phyloP scores from a whole-genome alignment of 2,888 invertebrate genomes.

The Volucella bombylans region DNA sequence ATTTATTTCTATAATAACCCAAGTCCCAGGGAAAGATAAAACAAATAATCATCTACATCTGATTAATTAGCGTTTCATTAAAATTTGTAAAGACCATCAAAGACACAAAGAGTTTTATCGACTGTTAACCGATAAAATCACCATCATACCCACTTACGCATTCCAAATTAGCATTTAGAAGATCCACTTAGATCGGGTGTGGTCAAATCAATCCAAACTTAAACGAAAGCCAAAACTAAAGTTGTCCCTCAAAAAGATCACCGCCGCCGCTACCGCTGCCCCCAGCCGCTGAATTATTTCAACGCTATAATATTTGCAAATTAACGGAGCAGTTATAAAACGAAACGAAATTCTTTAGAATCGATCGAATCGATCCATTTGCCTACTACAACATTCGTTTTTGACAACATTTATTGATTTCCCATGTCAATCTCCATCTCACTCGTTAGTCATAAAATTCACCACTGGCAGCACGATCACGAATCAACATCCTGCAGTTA shows the following conservation, averaged over 20 bases:
- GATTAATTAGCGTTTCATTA: too few species aligned
- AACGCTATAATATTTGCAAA: conserved; percentile 10
- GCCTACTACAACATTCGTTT: conserved; percentile 8
- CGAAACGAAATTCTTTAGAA: conserved; percentile 18
- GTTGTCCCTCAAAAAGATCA: conserved; percentile 8
- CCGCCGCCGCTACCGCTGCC: background rate
- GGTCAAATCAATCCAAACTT: conserved; percentile 30
- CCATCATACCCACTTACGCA: conserved; percentile 1
- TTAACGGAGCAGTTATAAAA: conserved; percentile 26
- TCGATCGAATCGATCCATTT: background rate
- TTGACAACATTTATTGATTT: conserved; percentile 62
- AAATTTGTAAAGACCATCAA: too few species aligned
- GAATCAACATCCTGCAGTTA: conserved; percentile 61
- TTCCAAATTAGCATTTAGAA: conserved; percentile 30
- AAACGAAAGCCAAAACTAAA: background rate
- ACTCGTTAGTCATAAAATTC: conserved; percentile 54
- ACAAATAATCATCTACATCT: too few species aligned
- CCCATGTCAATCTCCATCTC: conserved; percentile 53
- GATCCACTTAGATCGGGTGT: conserved; percentile 25
- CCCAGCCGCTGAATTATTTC: background rate
- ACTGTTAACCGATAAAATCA: background rate
- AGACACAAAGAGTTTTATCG: background rate
- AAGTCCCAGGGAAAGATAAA: too few species aligned
- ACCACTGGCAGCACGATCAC: background rate
- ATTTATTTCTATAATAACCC: too few species aligned